Evolutionary conservation across 2,113 vertebrate species (phyloP).

Genomic region (Alouatta palliata): DNA sequence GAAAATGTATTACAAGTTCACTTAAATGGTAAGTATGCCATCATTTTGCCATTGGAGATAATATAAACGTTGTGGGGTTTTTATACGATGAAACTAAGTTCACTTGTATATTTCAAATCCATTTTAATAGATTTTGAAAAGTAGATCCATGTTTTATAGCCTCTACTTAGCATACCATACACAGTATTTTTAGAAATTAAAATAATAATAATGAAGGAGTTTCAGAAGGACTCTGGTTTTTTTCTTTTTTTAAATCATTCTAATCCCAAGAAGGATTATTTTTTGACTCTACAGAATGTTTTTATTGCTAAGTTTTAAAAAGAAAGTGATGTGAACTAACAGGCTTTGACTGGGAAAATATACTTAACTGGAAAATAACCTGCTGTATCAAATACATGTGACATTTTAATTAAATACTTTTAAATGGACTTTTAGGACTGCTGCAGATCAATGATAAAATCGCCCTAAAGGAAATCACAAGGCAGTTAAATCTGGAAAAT

Average conservation of each 20-base stretch:
- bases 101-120: background rate
- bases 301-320: constrained; percentile 33
- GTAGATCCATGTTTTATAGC: background rate
- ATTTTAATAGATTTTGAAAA: background rate
- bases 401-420: constrained; percentile 55
- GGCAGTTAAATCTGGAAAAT: constrained; percentile 95
- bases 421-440: constrained; percentile 86
- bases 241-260: background rate
- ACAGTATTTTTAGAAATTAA: constrained; percentile 8
- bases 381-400: background rate
- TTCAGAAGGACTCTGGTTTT: background rate
- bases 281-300: background rate
- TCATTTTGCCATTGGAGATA: constrained; percentile 4
- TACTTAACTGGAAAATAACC: background rate
- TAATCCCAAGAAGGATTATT: background rate
- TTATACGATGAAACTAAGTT: background rate
- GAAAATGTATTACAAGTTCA: constrained; percentile 92
- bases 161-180: background rate
- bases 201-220: background rate
- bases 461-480: constrained; percentile 96
- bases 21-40: constrained; percentile 90
- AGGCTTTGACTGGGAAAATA: constrained; percentile 8
- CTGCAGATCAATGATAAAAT: constrained; percentile 94
- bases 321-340: background rate
- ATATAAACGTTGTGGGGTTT: background rate